Base-by-base conservation (phyloP, 1,140 invertebrate genomes). In the Onthophagus taurus region DNA sequence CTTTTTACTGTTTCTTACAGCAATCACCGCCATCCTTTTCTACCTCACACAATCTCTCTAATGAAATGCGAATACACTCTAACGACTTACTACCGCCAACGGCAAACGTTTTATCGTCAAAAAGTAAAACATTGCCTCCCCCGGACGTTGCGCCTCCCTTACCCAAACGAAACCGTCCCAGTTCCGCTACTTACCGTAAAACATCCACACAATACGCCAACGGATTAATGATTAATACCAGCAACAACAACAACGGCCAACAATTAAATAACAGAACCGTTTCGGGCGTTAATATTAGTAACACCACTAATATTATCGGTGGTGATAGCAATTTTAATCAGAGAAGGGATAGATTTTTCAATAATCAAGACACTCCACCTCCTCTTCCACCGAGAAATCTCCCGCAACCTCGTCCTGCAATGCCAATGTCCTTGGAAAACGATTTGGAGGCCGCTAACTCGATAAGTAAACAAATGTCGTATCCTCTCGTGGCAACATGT, bases 341-440 rank as follows among this genome's bases (percentile, higher is more conserved):
- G 13, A 42, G 31, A 36, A 12, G 23, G 17, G 3, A 16, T 19
- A 19, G 20, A 31, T 17, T 21, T n/a, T 33, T 43, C 41, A 6
- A 18, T 29, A 11, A n/a, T n/a, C 41, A 26, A 9, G 21, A 12
- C 11, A 14, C 31, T 31, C 76, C 77, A 45, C 77, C 77, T 49
- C 76, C 77, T 45, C 55, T 79, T 46, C 77, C 76, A 29, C 74
- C 75, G 48, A 69, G 76, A 50, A 70, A 72, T 61, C 9, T 36
- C 12, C n/a, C n/a, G n/a, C n/a, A n/a, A n/a, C n/a, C n/a, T n/a
- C n/a, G n/a, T n/a, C 65, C 71, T 60, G 50, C 69, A 29, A 64
- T 65, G 47, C 45, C 63, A 54, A 57, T 62, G 59, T 58, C 61
- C 56, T 61, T 58, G 57, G 57, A 62, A 63, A 63, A 60, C 55